phyloP scores from a whole-genome alignment of 2,113 vertebrate species.

The Hiodon tergisus region DNA sequence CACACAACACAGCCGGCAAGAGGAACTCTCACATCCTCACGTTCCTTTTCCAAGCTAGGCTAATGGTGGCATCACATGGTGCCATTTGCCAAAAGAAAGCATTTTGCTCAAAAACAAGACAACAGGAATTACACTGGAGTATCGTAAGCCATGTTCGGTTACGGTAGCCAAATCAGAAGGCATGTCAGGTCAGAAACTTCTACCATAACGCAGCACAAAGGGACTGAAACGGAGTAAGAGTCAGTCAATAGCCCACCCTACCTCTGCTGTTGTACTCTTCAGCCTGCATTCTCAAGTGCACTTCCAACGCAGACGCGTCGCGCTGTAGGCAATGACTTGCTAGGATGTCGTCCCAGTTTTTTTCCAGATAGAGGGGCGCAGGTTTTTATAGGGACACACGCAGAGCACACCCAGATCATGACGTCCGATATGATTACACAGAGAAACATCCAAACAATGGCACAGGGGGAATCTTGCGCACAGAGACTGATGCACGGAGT shows the following conservation, averaged over 20 bases:
- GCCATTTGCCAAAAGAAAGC: neutral
- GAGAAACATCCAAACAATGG: slow-evolving; percentile 5
- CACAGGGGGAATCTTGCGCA: neutral
- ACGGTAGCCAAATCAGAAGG: neutral
- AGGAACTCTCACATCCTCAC: too few species aligned
- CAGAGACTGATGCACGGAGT: neutral
- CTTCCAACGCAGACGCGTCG: neutral
- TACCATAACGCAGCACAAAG: neutral
- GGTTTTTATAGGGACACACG: slow-evolving; percentile 13
- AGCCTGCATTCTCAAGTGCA: slow-evolving; percentile 52
- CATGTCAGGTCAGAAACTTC: neutral
- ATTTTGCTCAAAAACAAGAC: neutral
- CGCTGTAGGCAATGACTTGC: neutral
- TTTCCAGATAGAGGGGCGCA: neutral
- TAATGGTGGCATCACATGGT: too few species aligned
- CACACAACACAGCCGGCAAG: too few species aligned
- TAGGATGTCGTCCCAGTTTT: neutral
- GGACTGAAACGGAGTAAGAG: neutral
- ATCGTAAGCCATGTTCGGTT: neutral
- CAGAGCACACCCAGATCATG: slow-evolving; percentile 7
- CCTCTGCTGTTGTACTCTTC: slow-evolving; percentile 66
- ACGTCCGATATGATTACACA: slow-evolving; percentile 3
- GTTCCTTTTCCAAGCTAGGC: too few species aligned
- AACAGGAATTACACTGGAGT: neutral
- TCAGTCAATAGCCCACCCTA: slow-evolving; percentile 30